Evolutionary conservation across 2,888 invertebrate species (phyloP), one percentile per base, ranked within the genome.

Genomic region (Bellardia pandia): DNA sequence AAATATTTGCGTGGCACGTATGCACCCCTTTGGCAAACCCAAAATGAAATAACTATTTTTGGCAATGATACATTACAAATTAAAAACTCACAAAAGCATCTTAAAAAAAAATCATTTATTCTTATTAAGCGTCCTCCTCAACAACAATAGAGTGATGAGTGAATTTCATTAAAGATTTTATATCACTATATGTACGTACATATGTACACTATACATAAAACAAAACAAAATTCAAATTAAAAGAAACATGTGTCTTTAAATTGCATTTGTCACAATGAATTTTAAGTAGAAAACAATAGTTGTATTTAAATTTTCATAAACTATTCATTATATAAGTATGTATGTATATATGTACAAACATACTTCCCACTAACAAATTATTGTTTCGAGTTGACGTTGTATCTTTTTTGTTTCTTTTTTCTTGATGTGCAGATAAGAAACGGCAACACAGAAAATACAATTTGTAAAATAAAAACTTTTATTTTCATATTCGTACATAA

Each of bases 1-100:
- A 86, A 78, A 68, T 82, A 75, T 87, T 87, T 85, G 85, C 85
- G 87, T 85, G 87, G 87, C 87, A 87, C 86, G 83, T 87, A 81
- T 80, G 77, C 84, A 85, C 81, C 81, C 69, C 75, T 69, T 72
- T 64, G 87, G 58, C 87, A 85, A 87, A 78, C 87, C 86, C 85
- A 81, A 75, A 81, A 83, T 78, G 16, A 71, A 64, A 68, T 48
- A 74, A 85, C 78, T 80, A 69, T 85, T 87, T 85, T 87, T 87
- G 84, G 77, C 86, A 86, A 45, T 79, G 78, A 75, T 62, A 37
- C 30, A n/a, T 81, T 64, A 42, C n/a, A 60, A 8, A 77, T 68
- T 56, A 16, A 58, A 60, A 33, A 77, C 9, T 16, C 69, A 60
- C 33, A 72, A 56, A 85, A 53, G 60, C 53, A 75, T 79, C 74